A percentile compares a stretch with the other conserved stretches of the same genome.
Conservation (phyloP, 2,888 invertebrate species). For the Xylocampa areola region DNA sequence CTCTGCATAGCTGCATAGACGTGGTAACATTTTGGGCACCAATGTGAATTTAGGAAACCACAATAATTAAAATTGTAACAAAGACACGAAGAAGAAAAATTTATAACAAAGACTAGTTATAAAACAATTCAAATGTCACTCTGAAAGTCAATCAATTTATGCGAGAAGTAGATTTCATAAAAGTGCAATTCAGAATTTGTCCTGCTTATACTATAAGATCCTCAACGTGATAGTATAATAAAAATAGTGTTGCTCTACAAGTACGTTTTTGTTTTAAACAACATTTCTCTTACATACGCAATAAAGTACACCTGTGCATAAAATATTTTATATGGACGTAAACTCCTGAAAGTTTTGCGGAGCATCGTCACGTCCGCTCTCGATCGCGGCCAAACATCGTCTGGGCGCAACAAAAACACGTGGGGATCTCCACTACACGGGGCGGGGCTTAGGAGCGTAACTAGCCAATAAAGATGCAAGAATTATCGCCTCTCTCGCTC, state of each 20-base stretch:
- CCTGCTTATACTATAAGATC: not conserved
- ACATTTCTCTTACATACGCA: constrained; percentile 23
- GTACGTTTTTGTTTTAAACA: constrained; percentile 19
- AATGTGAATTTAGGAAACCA: no score
- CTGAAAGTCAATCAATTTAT: no score
- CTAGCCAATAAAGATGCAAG: constrained; percentile 63
- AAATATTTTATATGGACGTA: constrained; percentile 63
- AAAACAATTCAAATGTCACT: no score
- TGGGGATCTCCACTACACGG: constrained; percentile 65
- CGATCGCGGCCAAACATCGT: constrained; percentile 67
- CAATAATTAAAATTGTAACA: no score
- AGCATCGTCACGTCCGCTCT: constrained; percentile 65
- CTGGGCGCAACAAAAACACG: constrained; percentile 82
- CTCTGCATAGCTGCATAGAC: no score
- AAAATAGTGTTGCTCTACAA: not conserved
- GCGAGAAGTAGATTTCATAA: no score
- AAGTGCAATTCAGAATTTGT: no score
- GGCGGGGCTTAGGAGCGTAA: constrained; percentile 66
- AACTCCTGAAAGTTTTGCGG: constrained; percentile 70
- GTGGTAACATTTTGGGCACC: no score
- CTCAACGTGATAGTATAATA: not conserved
- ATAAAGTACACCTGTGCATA: constrained; percentile 48
- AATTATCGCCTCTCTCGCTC: constrained; percentile 44
- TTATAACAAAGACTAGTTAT: no score
- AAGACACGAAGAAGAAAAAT: no score